Base-by-base conservation (phyloP, 2,113 vertebrate species). In the Chiloscyllium plagiosum region DNA sequence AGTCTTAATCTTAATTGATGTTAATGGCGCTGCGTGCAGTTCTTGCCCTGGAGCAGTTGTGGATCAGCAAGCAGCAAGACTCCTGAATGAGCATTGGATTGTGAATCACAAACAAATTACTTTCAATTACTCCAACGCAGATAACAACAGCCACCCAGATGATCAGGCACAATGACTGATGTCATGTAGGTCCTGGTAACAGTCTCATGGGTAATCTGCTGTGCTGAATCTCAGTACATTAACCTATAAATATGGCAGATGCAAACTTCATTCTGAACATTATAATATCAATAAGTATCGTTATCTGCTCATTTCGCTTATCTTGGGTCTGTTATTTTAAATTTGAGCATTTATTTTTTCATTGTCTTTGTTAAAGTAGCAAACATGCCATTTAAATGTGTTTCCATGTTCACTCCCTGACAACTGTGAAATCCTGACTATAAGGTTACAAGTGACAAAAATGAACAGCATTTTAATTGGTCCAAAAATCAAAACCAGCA, bases 101-200 rank as follows among this genome's bases (percentile, higher is more conserved):
- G 66, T 97, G 97, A 97, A 97, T 97, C 96, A 97, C 96, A 97
- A 98, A 97, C 97, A 97, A 97, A 97, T 97, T 97, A 97, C 96
- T 97, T 97, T 97, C 96, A 97, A 97, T 97, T 97, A 96, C 94
- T 95, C 96, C 90, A 96, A 96, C 96, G 33, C 96, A 96, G 97
- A 97, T 97, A 97, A 97, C 97, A 97, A 96, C 97, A 97, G 96
- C 96, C 94, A 72, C 94, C 69, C 65, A 95, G 69, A 95, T 52
- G 24, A 95, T 95, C 94, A 95, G 72, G 26, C 68, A 76, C 47
- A 72, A 95, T 47, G 33, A 95, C 72, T 95, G 94, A 95, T 95
- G 42, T 29, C 42, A 72, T 50, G 47, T 29, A 29, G 12, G 47
- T 50, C 68, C 42, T 33, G 69, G 24, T 95, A 26, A 95, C 33